Base-by-base conservation (phyloP, 2,113 vertebrate species). In the Nansenia antarctica region DNA sequence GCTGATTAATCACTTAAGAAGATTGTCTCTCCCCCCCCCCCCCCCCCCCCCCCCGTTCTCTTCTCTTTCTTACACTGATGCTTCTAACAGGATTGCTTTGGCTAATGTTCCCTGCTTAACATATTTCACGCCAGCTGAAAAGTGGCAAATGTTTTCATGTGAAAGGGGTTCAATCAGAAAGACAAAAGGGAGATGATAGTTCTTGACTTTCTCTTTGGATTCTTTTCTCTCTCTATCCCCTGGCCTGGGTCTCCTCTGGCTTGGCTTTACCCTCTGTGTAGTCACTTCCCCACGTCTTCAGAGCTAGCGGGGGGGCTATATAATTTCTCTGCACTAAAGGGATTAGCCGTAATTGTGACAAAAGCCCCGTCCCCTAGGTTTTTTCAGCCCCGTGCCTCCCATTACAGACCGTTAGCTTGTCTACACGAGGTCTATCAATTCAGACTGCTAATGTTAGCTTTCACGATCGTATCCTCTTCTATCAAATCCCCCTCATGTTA, bases 1-100 rank as follows among this genome's bases (percentile, higher is more conserved):
- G 86, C 75, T 84, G 88, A 91, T 91, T 88, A 91, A 90, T 89
- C 85, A 84, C 89, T 87, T 90, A 90, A 90, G 89, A 75, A 90
- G 88, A 87, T 87, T 87, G 78, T 18, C 69, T 78, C 77, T 37
- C 71, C 63, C 30, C 65, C n/a, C 58, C 55, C 53, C 61, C 76
- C 69, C 72, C 52, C 49, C 9, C 20, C 68, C 22, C 59, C 55
- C 2, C 22, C 63, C 55, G 0, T 29, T 57, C 70, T 26, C 55
- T 26, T 27, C n/a, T 42, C 53, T 67, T 65, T 68, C 77, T 58
- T 66, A 65, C 61, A 27, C 68, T 79, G 82, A 82, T 80, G 80
- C 76, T 73, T 73, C 82, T 91, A 92, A 92, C 87, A 90, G 87
- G 89, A 90, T 91, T 88, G 88, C 77, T 85, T 76, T 85, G 82